These are phyloP conservation scores for Tribolium castaneum DNA, from an alignment of 1,140 invertebrate species.

Conservation along the genomic window DNA sequence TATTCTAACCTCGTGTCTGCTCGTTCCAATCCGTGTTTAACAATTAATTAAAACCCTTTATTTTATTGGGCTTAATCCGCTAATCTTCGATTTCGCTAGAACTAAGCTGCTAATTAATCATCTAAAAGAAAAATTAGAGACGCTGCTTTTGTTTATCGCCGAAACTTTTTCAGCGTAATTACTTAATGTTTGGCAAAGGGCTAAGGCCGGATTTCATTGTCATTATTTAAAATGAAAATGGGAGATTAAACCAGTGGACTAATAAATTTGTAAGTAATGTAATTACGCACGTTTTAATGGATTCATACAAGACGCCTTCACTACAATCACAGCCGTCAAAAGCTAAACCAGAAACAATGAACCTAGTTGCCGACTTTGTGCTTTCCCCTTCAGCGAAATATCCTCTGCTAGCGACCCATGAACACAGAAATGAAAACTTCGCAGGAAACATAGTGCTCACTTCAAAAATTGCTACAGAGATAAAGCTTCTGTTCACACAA, in stretches of 20 bases:
- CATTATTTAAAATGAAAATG: conserved; percentile 23
- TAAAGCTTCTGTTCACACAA: background rate
- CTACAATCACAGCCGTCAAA: conserved; percentile 22
- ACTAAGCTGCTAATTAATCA: conserved; percentile 17
- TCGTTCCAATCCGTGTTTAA: background rate
- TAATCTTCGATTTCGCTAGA: background rate
- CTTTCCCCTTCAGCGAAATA: conserved; percentile 24
- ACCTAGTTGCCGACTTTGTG: conserved; percentile 21
- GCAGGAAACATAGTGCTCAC: background rate
- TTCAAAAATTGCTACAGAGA: background rate
- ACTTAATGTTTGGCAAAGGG: conserved; percentile 5
- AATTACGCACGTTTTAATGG: conserved; percentile 29
- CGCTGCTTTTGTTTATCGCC: conserved; percentile 4
- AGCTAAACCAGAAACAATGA: conserved; percentile 33
- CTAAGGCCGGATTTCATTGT: background rate
- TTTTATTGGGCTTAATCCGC: background rate
- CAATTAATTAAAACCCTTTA: background rate
- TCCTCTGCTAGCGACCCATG: conserved; percentile 6
- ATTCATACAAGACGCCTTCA: conserved; percentile 19
- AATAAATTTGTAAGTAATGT: conserved; percentile 26
- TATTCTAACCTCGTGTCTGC: conserved; percentile 4
- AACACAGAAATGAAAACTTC: conserved; percentile 15
- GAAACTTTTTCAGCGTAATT: conserved; percentile 6
- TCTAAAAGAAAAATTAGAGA: background rate
- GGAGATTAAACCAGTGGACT: conserved; percentile 16